These are phyloP conservation scores for Pseudorasbora parva DNA, from an alignment of 2,113 vertebrate genomes.

Conservation along the genomic window DNA sequence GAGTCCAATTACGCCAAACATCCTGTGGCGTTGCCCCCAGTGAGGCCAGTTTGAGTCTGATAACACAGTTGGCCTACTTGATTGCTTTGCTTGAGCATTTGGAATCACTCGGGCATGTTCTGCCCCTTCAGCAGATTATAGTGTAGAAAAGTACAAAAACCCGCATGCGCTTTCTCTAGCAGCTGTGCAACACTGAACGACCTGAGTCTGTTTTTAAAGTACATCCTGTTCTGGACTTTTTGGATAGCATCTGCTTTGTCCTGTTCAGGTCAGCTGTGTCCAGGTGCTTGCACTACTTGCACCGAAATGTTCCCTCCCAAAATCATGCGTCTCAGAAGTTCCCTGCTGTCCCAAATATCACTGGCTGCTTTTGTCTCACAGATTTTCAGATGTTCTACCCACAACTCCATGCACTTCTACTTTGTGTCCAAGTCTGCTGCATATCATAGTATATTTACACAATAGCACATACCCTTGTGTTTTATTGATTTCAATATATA, in stretches of 20 bases:
- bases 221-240: not conserved
- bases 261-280: not conserved
- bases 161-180: not conserved
- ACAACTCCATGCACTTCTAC: not conserved
- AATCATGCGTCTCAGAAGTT: not conserved
- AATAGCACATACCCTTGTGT: not conserved
- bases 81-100: constrained; percentile 24
- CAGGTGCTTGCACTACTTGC: not conserved
- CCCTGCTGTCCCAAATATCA: not conserved
- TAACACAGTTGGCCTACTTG: constrained; percentile 23
- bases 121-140: constrained; percentile 4
- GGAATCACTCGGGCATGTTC: not conserved
- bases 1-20: constrained; percentile 22
- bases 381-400: not conserved
- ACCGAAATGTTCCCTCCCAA: not conserved
- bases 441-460: not conserved
- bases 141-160: constrained; percentile 33
- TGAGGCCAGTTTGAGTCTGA: constrained; percentile 19
- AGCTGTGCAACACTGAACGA: not conserved
- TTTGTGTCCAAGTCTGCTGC: too few relatives aligned
- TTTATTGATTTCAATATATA: not conserved
- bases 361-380: not conserved
- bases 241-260: not conserved
- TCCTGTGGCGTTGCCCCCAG: constrained; percentile 16
- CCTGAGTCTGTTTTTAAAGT: not conserved